A percentile compares a stretch with the other conserved stretches of the same genome.
Conservation (phyloP, 2,888 invertebrate genomes). For the Acleris holmiana region DNA sequence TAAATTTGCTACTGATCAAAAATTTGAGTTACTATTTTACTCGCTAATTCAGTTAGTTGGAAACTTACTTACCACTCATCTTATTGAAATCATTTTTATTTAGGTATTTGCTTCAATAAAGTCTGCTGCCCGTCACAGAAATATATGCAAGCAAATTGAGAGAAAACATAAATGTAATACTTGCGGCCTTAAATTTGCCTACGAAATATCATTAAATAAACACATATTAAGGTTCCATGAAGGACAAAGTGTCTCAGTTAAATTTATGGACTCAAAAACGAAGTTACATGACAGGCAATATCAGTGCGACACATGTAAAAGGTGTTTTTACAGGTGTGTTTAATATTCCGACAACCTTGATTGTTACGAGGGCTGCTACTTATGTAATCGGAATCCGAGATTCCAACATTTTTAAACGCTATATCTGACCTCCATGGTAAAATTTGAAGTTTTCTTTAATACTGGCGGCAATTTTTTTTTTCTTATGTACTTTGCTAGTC, state of each 20-base stretch:
- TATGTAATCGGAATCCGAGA: too few species aligned
- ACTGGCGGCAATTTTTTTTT: too few species aligned
- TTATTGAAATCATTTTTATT: constrained; percentile 1
- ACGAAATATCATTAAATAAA: constrained; percentile 77
- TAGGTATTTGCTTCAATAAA: constrained; percentile 77
- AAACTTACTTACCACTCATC: too few species aligned
- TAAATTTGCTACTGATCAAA: too few species aligned
- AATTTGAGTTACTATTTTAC: too few species aligned
- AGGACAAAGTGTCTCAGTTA: constrained; percentile 73
- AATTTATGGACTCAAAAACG: constrained; percentile 61
- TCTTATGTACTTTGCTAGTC: too few species aligned
- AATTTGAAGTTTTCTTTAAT: too few species aligned
- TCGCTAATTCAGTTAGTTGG: too few species aligned
- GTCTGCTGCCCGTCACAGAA: constrained; percentile 78
- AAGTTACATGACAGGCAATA: constrained; percentile 64
- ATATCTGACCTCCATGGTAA: too few species aligned
- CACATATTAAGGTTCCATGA: constrained; percentile 73
- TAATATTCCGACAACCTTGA: neutral
- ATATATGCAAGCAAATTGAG: constrained; percentile 65
- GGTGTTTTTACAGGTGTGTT: constrained; percentile 83
- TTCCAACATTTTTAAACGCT: too few species aligned
- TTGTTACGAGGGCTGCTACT: too few species aligned
- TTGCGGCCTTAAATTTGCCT: constrained; percentile 73
- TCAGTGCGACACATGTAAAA: constrained; percentile 86
- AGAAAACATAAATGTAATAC: constrained; percentile 66